phyloP scores from a whole-genome alignment of 2,888 invertebrate species.

The Idaea biselata region DNA sequence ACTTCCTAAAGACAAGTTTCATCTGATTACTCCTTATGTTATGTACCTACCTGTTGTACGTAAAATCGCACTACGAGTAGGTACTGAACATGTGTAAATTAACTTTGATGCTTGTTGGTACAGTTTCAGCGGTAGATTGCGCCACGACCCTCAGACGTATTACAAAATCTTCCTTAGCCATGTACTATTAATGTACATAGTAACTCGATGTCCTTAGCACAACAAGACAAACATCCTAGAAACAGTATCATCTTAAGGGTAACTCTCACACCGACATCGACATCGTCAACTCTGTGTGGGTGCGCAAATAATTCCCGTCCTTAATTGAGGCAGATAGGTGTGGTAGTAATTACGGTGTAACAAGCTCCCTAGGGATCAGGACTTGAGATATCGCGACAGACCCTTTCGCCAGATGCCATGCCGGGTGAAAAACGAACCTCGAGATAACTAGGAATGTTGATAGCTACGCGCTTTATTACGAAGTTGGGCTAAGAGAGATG shows the following conservation, averaged over 20 bases:
- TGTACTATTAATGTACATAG: too few relatives aligned
- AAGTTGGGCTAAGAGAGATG: conserved; percentile 12
- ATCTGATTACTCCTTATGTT: too few relatives aligned
- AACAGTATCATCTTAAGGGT: conserved; percentile 11
- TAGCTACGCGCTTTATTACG: conserved; percentile 6
- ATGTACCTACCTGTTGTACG: too few relatives aligned
- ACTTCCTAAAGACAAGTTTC: too few relatives aligned
- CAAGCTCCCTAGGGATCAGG: conserved; percentile 56
- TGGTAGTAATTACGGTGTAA: conserved; percentile 69
- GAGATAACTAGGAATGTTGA: conserved; percentile 32
- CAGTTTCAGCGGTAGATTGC: too few relatives aligned
- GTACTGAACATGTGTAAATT: too few relatives aligned
- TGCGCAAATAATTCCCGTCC: conserved; percentile 52
- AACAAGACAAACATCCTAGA: conserved; percentile 14
- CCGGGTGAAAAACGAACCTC: conserved; percentile 48
- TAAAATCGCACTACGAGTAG: too few relatives aligned
- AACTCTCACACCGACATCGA: conserved; percentile 44
- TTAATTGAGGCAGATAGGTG: conserved; percentile 72
- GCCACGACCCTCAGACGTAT: too few relatives aligned
- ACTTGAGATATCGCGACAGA: conserved; percentile 35
- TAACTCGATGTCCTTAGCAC: background rate
- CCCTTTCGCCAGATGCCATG: conserved; percentile 41
- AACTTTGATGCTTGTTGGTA: too few relatives aligned
- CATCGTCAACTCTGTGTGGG: conserved; percentile 31
- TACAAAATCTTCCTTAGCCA: too few relatives aligned